Percentiles rank a stretch among this genome's conserved stretches.
phyloP scores from a whole-genome alignment of 2,113 vertebrate genomes.

The Elgaria multicarinata region DNA sequence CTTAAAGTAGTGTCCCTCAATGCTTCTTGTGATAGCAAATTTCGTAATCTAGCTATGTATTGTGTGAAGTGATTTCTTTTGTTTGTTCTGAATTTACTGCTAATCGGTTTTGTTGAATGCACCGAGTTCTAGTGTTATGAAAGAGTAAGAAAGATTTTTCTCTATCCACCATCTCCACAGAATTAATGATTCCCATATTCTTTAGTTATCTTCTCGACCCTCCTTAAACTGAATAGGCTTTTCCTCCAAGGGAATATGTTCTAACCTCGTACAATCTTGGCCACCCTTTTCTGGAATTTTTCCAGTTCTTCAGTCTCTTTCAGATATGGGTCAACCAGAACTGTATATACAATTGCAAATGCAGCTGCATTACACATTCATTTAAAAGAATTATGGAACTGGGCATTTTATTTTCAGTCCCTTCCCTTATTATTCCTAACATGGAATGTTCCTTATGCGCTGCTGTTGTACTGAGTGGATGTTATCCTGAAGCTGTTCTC shows the following conservation, averaged over 20 bases:
- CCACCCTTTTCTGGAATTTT: too few species aligned
- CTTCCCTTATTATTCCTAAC: not conserved
- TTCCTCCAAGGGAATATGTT: not conserved
- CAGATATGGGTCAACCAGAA: not conserved
- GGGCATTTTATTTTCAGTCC: not conserved
- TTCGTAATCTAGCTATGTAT: not conserved
- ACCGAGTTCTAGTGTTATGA: not conserved
- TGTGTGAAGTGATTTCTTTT: not conserved
- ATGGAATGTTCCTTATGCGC: not conserved
- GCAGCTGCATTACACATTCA: not conserved
- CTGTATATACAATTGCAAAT: not conserved
- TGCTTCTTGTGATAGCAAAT: not conserved
- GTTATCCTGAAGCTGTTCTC: not conserved
- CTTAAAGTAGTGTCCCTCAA: not conserved
- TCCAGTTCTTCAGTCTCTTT: not conserved
- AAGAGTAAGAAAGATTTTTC: not conserved
- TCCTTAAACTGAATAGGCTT: not conserved
- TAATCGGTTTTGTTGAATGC: not conserved
- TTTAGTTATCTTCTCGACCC: too few species aligned
- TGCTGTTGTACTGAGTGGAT: not conserved
- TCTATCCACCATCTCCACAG: not conserved
- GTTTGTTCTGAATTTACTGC: not conserved
- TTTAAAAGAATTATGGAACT: not conserved
- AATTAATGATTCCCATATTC: too few species aligned
- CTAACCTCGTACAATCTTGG: too few species aligned